Base-by-base conservation (phyloP, 2,113 vertebrate genomes). In the Paradisaea rubra region DNA sequence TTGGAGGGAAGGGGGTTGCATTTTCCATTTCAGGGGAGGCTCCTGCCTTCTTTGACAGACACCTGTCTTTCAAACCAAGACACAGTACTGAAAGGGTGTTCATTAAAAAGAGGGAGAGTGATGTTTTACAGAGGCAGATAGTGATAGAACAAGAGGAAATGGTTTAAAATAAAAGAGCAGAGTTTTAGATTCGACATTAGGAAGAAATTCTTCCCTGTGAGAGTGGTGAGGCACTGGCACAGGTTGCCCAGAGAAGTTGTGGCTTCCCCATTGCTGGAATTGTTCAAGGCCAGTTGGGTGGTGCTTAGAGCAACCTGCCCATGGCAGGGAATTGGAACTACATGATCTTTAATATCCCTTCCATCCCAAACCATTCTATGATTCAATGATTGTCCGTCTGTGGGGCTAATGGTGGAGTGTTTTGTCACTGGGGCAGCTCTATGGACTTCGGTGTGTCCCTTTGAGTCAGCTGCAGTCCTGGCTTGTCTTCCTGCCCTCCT, bases 381-480 rank as follows among this genome's bases (percentile, higher is more conserved):
- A 14, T 52, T 66, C 44, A 73, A 14, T 45, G 15, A 52, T 17
- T n/a, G 1, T 15, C 35, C 35, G 11, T 19, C 44, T 28, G 25
- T 0, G 0, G 81, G 30, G 35, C 44, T 13, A 4, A 44, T 2
- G 7, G 31, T 9, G 5, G 28, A 65, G 71, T 15, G 35, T 30
- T 73, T 41, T 68, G 54, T 76, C 66, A 35, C 20, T 21, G 5
- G 19, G n/a, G 11, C 47, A 57, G 37, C 59, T 52, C 42, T 63
- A 35, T 35, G 8, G 39, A 49, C 54, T 56, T 39, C 7, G 61
- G 10, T 25, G 25, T 11, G 14, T 56, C n/a, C 33, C 52, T 71
- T 19, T 60, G 69, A 65, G 23, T 50, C 9, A 23, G 20, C 30
- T 49, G 54, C 10, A 12, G 44, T 22, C 23, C 69, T 4, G 4